Conservation (phyloP, 2,888 invertebrate species). For the Noctua pronuba region DNA sequence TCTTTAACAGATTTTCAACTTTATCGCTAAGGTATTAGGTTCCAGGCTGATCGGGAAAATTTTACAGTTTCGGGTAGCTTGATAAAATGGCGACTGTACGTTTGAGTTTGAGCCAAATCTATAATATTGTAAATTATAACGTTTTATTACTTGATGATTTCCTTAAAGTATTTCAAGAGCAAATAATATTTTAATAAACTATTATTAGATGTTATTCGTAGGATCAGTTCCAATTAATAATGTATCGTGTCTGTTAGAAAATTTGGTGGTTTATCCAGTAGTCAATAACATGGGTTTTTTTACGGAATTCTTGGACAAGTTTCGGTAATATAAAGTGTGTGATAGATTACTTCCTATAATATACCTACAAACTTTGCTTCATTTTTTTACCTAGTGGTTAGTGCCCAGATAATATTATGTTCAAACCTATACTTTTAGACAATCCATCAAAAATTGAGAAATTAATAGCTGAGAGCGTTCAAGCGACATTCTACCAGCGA, state of each 20-base stretch:
- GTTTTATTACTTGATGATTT: slow-evolving; percentile 27
- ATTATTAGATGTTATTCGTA: not conserved
- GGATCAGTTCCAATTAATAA: slow-evolving; percentile 8
- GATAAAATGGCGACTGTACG: too few relatives aligned
- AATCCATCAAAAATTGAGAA: not conserved
- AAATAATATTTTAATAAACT: not conserved
- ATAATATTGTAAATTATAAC: slow-evolving; percentile 8
- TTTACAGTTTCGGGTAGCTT: too few relatives aligned
- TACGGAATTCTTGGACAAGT: not conserved
- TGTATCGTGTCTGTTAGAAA: not conserved
- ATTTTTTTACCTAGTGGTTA: not conserved
- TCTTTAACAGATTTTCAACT: too few relatives aligned
- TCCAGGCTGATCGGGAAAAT: too few relatives aligned
- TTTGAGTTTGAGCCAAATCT: slow-evolving; percentile 5
- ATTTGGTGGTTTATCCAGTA: not conserved
- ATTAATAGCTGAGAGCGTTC: not conserved
- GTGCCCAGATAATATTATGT: not conserved
- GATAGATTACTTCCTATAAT: not conserved
- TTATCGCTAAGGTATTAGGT: too few relatives aligned
- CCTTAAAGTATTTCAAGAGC: slow-evolving; percentile 9
- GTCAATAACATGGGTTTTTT: not conserved
- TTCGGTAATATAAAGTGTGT: not conserved
- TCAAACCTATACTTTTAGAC: not conserved
- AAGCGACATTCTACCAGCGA: not conserved
- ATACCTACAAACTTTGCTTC: too few relatives aligned